Conservation (phyloP, 2,888 invertebrate species). For the Meiosimyza decipiens region DNA sequence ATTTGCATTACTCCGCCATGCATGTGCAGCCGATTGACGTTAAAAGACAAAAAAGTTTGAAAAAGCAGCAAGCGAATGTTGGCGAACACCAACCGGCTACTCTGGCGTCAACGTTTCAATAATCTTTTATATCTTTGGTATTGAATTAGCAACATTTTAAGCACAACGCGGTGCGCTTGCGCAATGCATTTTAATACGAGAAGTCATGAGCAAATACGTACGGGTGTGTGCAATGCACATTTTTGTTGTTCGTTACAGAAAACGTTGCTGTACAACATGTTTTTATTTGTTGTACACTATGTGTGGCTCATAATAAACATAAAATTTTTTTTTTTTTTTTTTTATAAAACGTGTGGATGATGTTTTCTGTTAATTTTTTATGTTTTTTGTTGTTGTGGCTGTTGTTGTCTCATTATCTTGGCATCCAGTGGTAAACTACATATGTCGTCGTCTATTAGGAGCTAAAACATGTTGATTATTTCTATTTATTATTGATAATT, state of each 20-base stretch:
- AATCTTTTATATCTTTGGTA: neutral
- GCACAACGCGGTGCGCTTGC: constrained; percentile 29
- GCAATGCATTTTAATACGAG: constrained; percentile 9
- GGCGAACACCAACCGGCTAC: neutral
- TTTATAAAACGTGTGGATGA: neutral
- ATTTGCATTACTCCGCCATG: constrained; percentile 23
- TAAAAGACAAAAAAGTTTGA: neutral
- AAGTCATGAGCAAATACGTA: neutral
- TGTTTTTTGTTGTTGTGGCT: constrained; percentile 13
- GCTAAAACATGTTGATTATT: constrained; percentile 21
- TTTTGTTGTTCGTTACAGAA: constrained; percentile 10
- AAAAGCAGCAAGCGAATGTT: neutral
- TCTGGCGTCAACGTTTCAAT: neutral
- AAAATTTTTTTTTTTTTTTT: neutral
- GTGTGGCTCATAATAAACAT: constrained; percentile 13
- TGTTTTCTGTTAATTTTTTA: constrained; percentile 13
- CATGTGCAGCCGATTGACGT: constrained; percentile 23
- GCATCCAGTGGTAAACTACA: constrained; percentile 8
- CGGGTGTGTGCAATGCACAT: neutral
- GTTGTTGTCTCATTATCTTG: constrained; percentile 13
- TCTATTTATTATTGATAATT: constrained; percentile 5
- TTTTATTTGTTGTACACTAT: constrained; percentile 3
- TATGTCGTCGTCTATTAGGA: constrained; percentile 1
- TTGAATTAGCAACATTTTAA: constrained; percentile 16
- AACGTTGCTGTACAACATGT: constrained; percentile 17